These are phyloP conservation scores for Drosophila prostipennis DNA, from an alignment of 2,888 invertebrate genomes.

Conservation along the genomic window DNA sequence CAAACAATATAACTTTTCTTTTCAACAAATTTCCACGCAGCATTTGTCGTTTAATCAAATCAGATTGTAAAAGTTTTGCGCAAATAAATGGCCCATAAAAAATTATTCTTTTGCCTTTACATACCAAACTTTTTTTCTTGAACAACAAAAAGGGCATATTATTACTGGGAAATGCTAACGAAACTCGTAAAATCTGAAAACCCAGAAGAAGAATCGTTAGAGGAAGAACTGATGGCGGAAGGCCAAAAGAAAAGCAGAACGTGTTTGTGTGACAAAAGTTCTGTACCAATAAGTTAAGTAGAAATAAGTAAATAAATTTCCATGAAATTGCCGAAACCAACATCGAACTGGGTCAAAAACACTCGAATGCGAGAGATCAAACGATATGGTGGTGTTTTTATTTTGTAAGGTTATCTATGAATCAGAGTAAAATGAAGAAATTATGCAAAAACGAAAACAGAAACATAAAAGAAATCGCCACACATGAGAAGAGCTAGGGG, in stretches of 20 bases:
- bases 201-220: conserved; percentile 2
- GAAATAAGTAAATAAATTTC: conserved; percentile 46
- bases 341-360: conserved; percentile 57
- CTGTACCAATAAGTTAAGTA: conserved; percentile 21
- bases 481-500: conserved; percentile 8
- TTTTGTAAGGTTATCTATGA: conserved; percentile 9
- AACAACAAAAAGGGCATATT: neutral
- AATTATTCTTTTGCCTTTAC: conserved; percentile 6
- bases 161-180: conserved; percentile 6
- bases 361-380: conserved; percentile 49
- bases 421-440: conserved; percentile 32
- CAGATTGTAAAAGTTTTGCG: conserved; percentile 53
- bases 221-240: neutral
- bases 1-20: conserved; percentile 2
- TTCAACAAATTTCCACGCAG: conserved; percentile 10
- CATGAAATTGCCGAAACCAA: conserved; percentile 16
- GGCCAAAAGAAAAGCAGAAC: neutral
- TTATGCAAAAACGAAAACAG: conserved; percentile 46
- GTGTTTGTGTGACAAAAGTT: conserved; percentile 28
- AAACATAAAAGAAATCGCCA: conserved; percentile 17
- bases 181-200: conserved; percentile 6
- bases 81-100: conserved; percentile 51
- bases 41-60: conserved; percentile 41
- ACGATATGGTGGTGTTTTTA: conserved; percentile 32
- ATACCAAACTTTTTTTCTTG: conserved; percentile 15